Evolutionary conservation across 2,888 invertebrate species (phyloP).

Genomic region (Hirtodrosophila duncani): DNA sequence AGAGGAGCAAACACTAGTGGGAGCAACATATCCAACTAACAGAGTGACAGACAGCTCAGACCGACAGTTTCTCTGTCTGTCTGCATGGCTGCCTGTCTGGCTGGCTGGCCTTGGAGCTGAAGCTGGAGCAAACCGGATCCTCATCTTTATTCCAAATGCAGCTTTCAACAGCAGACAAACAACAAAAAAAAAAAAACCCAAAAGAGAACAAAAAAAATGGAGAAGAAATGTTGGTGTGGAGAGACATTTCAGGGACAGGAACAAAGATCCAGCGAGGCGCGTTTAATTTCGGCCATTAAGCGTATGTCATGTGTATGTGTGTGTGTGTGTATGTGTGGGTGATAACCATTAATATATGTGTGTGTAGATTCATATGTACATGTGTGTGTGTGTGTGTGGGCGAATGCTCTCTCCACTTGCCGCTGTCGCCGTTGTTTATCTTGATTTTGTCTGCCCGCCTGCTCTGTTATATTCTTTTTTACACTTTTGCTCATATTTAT

Average conservation of each 20-base stretch:
- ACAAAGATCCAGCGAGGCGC: constrained; percentile 16
- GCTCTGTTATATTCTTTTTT: constrained; percentile 36
- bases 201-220: not conserved
- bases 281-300: constrained; percentile 54
- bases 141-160: constrained; percentile 1
- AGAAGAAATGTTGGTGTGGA: not conserved
- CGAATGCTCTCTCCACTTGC: constrained; percentile 29
- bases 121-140: constrained; percentile 17
- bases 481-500: constrained; percentile 66
- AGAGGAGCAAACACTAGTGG: too few relatives aligned
- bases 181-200: not conserved
- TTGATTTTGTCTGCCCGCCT: constrained; percentile 44
- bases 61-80: constrained; percentile 7
- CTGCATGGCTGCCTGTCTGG: constrained; percentile 16
- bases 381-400: constrained; percentile 14
- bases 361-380: not conserved
- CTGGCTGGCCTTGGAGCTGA: constrained; percentile 36
- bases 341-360: constrained; percentile 8
- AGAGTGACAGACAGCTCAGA: constrained; percentile 7
- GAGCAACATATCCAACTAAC: too few relatives aligned
- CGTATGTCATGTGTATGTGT: constrained; percentile 11
- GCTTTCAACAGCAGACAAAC: not conserved
- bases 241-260: constrained; percentile 6
- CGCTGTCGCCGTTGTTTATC: constrained; percentile 49
- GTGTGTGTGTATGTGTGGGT: constrained; percentile 6